Evolutionary conservation across 92 coral and sea anemone genomes (phyloP), one percentile per base, ranked within the genome.

Genomic region (Palythoa heliodiscus): DNA sequence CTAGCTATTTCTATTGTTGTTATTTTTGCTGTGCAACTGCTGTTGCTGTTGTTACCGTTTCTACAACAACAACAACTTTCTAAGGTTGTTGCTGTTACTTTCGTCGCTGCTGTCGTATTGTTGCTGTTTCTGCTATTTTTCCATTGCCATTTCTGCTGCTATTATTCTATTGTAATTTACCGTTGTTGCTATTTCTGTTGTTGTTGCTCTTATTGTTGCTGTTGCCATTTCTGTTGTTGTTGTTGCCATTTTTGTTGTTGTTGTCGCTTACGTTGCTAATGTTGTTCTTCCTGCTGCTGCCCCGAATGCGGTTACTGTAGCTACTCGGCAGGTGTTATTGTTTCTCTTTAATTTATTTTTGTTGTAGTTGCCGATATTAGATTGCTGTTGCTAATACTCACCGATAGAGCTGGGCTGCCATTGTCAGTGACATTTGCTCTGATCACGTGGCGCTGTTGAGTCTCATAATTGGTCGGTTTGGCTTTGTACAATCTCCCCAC

Each of bases 391-490:
- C 47, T 66, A 25, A 19, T 64, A 77, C 86, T 47, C 15, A 91
- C 97, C 95, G 87, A 86, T 90, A 94, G 71, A 1, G 87, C 47
- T 9, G 99, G 98, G 71, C 57, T 89, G 66, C 99, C 99, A 63
- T 94, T 91, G 74, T 96, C 99, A 24, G 84, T 54, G 23, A 91
- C 99, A 50, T 73, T 86, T 23, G 95, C 99, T 14, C 71, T 87
- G 22, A 96, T 88, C 47, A 64, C 52, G 83, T 96, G 98, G 54
- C 55, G 89, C 29, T 66, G 88, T 82, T 94, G 95, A 50, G 88
- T 89, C 84, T 96, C 99, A 75, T 94, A 93, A 70, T 96, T 84
- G 50, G 87, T 86, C 52, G 87, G 87, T 39, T 91, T 91, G 1
- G 95, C 98, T 70, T 91, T 94, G 84, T 78, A 91, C 53, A 96